Evolutionary conservation across 2,888 invertebrate genomes (phyloP), one percentile per base, ranked within the genome.

Genomic region (Parnassius glacialis): DNA sequence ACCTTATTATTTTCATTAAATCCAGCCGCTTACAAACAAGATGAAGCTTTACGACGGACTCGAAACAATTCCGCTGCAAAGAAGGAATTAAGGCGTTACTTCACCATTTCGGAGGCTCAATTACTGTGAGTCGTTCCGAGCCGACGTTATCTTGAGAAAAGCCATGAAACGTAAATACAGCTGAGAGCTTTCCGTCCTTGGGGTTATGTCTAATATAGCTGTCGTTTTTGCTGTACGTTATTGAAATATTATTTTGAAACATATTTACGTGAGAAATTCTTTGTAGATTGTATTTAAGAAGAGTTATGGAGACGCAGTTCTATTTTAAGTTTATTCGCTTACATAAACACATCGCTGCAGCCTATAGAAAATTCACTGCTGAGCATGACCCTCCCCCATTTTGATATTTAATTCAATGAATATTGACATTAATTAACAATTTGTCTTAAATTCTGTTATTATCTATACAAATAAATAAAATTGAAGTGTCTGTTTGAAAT

Each of bases 21-120:
- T 48, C 48, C 41, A 10, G 34, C 34, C 48, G 41, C 50, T 50
- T 47, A 42, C 13, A 57, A 57, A 48, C 34, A 57, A 57, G 25
- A 41, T 16, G 50, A 57, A 50, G 10, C 34, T 57, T 57, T 57
- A 48, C 57, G 57, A 50, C 11, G 13, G 48, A 41, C 57, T 57
- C 16, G 47, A 20, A 48, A 54, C 56, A 43, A 25, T 47, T 47
- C 45, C 47, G 41, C 41, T 25, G 47, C 44, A 47, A 34, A 56
- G 34, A 47, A 47, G 47, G 54, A 56, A 47, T 56, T 56, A 56
- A 56, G 45, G 25, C 56, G 56, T 56, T 56, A 47, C 47, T 56
- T 56, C n/a, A 47, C 25, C 47, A 47, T 56, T 56, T 45, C n/a
- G 56, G n/a, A 45, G 56, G 55, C 56, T 56, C 47, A 44, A 55